A percentile compares a stretch with the other conserved stretches of the same genome.
phyloP scores from a whole-genome alignment of 2,113 vertebrate species.

The Aegotheles bennettii region DNA sequence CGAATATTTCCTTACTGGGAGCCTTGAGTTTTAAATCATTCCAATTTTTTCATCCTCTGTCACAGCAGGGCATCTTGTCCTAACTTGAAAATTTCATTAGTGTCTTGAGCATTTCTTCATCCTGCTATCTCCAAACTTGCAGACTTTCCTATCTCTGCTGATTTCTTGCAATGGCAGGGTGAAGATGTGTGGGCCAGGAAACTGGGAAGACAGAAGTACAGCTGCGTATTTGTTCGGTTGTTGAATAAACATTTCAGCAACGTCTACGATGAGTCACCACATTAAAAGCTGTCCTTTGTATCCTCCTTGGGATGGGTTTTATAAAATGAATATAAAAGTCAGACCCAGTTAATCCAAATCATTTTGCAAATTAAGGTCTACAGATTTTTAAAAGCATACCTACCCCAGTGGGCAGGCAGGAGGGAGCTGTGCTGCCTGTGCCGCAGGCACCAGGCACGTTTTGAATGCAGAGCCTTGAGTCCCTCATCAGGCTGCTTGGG shows the following conservation, averaged over 20 bases:
- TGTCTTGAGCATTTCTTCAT: background rate
- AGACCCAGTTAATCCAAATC: background rate
- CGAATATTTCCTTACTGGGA: background rate
- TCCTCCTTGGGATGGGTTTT: background rate
- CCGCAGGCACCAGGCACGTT: rapidly evolving
- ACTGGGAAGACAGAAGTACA: background rate
- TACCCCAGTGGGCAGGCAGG: background rate
- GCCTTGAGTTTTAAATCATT: background rate
- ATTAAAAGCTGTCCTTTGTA: background rate
- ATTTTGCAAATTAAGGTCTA: background rate
- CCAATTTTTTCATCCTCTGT: background rate
- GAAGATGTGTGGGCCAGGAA: background rate
- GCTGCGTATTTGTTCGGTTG: background rate
- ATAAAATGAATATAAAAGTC: background rate
- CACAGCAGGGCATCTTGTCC: background rate
- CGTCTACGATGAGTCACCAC: background rate
- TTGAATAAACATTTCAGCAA: background rate
- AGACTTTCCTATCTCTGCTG: background rate
- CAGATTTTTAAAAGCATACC: background rate
- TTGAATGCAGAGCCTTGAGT: background rate
- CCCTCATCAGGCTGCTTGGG: background rate
- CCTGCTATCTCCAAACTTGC: background rate
- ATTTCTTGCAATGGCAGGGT: background rate
- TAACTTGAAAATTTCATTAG: constrained; percentile 10
- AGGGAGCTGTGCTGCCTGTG: background rate